Base-by-base conservation (phyloP, 1,140 invertebrate species). In the Mactra quadrangularis region DNA sequence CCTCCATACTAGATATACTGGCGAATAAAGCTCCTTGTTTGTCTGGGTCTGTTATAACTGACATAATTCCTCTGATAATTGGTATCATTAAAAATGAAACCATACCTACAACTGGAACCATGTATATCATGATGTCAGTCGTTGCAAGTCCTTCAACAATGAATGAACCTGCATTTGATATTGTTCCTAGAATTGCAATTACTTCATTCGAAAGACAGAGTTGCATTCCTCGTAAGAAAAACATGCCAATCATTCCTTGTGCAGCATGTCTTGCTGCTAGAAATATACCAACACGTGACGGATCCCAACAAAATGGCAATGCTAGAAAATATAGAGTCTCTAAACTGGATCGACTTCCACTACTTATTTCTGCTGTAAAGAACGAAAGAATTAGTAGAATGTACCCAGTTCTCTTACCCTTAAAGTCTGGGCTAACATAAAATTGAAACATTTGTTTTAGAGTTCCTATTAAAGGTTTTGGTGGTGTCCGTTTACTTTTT, bases 321-420 rank as follows among this genome's bases (percentile, higher is more conserved):
- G 29, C 62, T n/a, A 66, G 38, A 27, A 66, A 41, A 33, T 66
- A 66, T n/a, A 66, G 62, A 19, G 62, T 66, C 19, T 66, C 62
- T 17, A 66, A n/a, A 7, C 19, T n/a, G 35, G 62, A 35, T 19
- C 62, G 29, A 9, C 19, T 41, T n/a, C 31, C 19, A 35, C 1
- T n/a, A 1, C 19, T n/a, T 2, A 66, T 17, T 31, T 27, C 33
- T 1, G 31, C 31, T 13, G 38, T 11, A 11, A 17, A 66, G 35
- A 66, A 66, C 3, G 62, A 31, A 15, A 66, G 11, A 13, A 66
- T 15, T 35, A 66, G 38, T 19, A 66, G 62, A 2, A 66, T 66
- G 38, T 66, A 66, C 13, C 27, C 17, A 13, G 19, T 9, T 33
- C 62, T 13, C 35, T 38, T 22, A 35, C 62, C 62, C 25, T 66